A percentile compares a stretch with the other conserved stretches of the same genome.
Evolutionary conservation across 2,888 invertebrate species (phyloP).

Genomic region (Chrysodeixis includens): DNA sequence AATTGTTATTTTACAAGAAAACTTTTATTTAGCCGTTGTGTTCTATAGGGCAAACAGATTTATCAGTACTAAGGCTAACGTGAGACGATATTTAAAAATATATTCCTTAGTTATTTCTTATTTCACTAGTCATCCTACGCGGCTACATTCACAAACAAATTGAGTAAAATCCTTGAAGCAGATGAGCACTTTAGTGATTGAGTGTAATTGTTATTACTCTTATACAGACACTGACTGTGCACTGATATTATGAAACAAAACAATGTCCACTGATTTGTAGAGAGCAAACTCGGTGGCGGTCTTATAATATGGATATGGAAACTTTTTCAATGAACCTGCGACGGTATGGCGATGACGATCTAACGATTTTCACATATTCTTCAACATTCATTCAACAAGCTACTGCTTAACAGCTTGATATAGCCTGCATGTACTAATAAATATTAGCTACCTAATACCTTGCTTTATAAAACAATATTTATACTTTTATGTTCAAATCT

Average conservation of each 20-base stretch:
- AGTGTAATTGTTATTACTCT: constrained; percentile 38
- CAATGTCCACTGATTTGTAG: not conserved
- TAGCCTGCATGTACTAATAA: not conserved
- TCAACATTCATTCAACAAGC: not conserved
- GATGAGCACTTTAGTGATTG: constrained; percentile 39
- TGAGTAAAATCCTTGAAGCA: constrained; percentile 38
- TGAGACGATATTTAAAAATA: not conserved
- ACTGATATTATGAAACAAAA: constrained; percentile 2
- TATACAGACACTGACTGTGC: not conserved
- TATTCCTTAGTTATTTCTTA: not conserved
- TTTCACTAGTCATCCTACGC: constrained; percentile 8
- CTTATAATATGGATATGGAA: not conserved
- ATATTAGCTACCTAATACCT: not conserved
- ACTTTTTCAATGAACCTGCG: not conserved
- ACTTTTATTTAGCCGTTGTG: not conserved
- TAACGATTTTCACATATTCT: not conserved
- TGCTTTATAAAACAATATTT: not conserved
- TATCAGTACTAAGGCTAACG: not conserved
- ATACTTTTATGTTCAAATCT: not conserved
- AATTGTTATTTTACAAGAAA: not conserved
- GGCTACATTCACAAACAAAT: constrained; percentile 29
- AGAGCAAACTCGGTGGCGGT: not conserved
- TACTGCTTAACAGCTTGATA: not conserved
- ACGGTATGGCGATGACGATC: not conserved
- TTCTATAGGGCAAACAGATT: not conserved